Percentiles rank a stretch among this genome's conserved stretches.
phyloP scores from a whole-genome alignment of 2,113 vertebrate genomes.

The Paramisgurnus dabryanus region DNA sequence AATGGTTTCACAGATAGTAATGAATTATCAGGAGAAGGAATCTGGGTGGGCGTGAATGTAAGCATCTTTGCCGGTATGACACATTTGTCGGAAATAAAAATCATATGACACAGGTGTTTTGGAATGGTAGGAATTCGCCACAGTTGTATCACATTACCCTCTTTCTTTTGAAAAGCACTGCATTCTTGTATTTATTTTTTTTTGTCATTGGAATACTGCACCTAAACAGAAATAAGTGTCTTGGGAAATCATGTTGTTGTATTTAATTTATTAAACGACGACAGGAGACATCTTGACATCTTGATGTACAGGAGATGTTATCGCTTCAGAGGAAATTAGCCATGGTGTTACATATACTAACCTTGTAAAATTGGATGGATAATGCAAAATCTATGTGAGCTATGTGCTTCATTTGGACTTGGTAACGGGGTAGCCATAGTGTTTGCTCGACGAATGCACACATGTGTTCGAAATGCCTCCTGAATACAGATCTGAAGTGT shows the following conservation, averaged over 20 bases:
- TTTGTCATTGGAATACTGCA: too few species aligned
- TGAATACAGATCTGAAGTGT: background rate
- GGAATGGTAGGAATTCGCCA: background rate
- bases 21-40: background rate
- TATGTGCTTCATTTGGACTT: too few species aligned
- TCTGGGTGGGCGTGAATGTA: constrained; percentile 1
- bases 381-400: too few species aligned
- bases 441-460: background rate
- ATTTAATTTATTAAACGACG: too few species aligned
- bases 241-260: too few species aligned
- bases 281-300: too few species aligned
- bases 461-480: background rate
- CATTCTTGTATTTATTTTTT: too few species aligned
- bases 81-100: background rate
- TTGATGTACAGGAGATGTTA: too few species aligned
- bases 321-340: too few species aligned
- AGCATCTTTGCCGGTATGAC: background rate
- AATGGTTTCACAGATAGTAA: constrained; percentile 15
- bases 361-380: too few species aligned
- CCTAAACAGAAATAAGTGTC: too few species aligned
- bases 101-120: background rate
- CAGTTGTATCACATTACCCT: background rate
- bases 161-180: background rate
- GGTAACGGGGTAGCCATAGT: background rate
- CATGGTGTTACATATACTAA: too few species aligned